A percentile compares a stretch with the other conserved stretches of the same genome.
Evolutionary conservation across 2,113 vertebrate species (phyloP).

Genomic region (Octodon degus): DNA sequence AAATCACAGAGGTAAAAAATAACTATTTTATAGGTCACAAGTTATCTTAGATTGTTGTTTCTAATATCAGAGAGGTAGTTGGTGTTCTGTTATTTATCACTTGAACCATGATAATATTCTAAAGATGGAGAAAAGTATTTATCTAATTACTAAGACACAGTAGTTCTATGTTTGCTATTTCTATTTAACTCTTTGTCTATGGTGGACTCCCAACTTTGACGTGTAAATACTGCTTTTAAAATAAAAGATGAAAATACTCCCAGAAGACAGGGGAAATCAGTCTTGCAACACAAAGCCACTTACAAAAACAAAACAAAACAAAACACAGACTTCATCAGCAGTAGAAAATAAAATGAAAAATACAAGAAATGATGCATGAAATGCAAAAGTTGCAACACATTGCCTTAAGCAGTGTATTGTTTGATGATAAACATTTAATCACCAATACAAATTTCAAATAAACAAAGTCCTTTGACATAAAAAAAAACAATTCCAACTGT

Average conservation of each 20-base stretch:
- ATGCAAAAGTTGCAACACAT: background rate
- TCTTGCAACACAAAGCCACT: background rate
- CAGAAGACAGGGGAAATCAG: background rate
- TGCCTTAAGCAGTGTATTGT: background rate
- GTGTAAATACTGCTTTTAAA: slow-evolving; percentile 25
- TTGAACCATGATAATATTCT: background rate
- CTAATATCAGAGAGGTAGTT: background rate
- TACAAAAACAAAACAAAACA: background rate
- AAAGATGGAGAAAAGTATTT: background rate
- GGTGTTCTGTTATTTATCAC: background rate
- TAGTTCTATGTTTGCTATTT: background rate
- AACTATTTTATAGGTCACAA: background rate
- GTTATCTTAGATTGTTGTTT: background rate
- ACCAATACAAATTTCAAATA: background rate
- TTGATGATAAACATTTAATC: background rate
- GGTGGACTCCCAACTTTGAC: background rate
- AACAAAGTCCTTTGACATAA: background rate
- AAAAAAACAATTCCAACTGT: background rate
- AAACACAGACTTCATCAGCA: background rate
- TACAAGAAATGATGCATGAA: background rate
- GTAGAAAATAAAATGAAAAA: background rate
- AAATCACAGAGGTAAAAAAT: background rate
- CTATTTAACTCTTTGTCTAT: background rate
- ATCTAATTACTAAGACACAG: background rate
- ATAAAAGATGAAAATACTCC: background rate